Conservation (phyloP, 2,888 invertebrate species). For the Tetragonula carbonaria region DNA sequence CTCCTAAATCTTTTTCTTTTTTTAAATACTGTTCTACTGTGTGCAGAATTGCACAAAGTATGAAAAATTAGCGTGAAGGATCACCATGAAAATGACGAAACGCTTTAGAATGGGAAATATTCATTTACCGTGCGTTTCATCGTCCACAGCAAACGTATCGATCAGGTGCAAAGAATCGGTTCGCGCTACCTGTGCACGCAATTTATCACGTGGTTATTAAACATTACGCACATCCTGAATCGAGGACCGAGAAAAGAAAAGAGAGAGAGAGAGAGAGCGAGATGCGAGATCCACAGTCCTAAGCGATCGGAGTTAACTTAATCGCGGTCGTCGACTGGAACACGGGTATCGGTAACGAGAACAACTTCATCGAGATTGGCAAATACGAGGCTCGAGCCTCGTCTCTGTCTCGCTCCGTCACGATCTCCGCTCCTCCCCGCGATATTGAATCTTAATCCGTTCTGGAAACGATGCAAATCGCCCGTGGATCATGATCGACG, state of each 20-base stretch:
- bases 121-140: not conserved
- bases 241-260: not conserved
- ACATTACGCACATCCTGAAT: slow-evolving; percentile 18
- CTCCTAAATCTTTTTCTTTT: not conserved
- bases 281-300: slow-evolving; percentile 1
- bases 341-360: slow-evolving; percentile 16
- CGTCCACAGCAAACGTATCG: not conserved
- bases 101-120: not conserved
- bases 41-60: too few species aligned
- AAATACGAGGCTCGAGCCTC: slow-evolving; percentile 6
- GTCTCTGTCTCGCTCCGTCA: not conserved
- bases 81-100: not conserved
- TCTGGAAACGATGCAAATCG: slow-evolving; percentile 36
- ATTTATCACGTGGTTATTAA: slow-evolving; percentile 40
- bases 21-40: too few species aligned
- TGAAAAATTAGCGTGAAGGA: not conserved
- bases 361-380: slow-evolving; percentile 23
- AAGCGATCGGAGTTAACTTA: slow-evolving; percentile 42
- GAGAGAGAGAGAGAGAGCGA: not conserved
- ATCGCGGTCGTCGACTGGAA: slow-evolving; percentile 11
- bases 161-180: slow-evolving; percentile 16
- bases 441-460: slow-evolving; percentile 64
- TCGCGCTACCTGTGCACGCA: slow-evolving; percentile 22
- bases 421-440: not conserved
- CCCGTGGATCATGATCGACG: slow-evolving; percentile 45